Evolutionary conservation across 2,113 vertebrate species (phyloP), one percentile per base, ranked within the genome.

Genomic region (Antechinus flavipes): DNA sequence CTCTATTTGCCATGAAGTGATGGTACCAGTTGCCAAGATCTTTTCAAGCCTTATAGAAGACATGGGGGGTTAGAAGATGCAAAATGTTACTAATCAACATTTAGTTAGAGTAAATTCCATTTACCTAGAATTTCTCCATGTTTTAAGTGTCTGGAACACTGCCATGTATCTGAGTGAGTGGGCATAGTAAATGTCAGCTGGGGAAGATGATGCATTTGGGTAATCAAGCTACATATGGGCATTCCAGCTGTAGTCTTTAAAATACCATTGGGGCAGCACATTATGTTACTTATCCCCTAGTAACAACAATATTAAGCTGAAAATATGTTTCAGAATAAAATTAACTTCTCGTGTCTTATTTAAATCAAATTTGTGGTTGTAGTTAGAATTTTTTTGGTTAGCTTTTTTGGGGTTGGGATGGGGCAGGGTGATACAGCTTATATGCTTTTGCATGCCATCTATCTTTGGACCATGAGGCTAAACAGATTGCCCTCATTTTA

Each of bases 221-320:
- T 84, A 84, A 84, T 84, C 68, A 84, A 23, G n/a, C 68, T 84
- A 84, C 68, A 84, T 84, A 42, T 84, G 68, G 68, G n/a, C 68
- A 84, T 84, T 84, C 68, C 68, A 84, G 68, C 68, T 84, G 68
- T 84, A 84, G n/a, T 84, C 19, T 84, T 84, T 84, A 84, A 84
- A 42, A 84, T 84, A 84, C 68, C 68, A 7, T 84, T 84, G 68
- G 68, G 68, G 68, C 68, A 84, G n/a, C 68, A 84, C 68, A 84
- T 84, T 84, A 84, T 42, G 68, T 84, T 84, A 42, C 68, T 84
- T 84, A 84, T 84, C n/a, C 68, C 68, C 68, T 84, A 84, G n/a
- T 84, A 84, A 84, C 68, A 84, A 84, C 68, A n/a, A 1, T 84
- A 42, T 84, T 42, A 84, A 42, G n/a, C 68, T 84, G 68, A 84